phyloP scores from a whole-genome alignment of 1,140 invertebrate genomes.

The Drosophila littoralis region DNA sequence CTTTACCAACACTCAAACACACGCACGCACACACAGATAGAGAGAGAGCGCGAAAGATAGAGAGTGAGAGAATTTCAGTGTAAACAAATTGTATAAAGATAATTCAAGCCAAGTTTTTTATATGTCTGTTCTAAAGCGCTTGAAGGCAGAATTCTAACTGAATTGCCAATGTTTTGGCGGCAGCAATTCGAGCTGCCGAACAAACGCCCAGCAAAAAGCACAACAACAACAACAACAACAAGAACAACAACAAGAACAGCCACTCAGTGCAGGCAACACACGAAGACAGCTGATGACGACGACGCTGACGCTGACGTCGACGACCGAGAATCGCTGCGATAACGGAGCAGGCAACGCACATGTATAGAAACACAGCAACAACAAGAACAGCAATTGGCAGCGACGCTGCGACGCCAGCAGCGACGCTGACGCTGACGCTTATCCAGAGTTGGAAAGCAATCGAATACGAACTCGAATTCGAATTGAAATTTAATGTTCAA shows the following conservation, averaged over 20 bases:
- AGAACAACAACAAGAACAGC: not conserved
- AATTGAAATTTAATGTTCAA: not conserved
- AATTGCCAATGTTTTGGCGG: conserved; percentile 70
- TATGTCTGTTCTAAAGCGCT: conserved; percentile 69
- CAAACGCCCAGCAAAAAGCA: conserved; percentile 19
- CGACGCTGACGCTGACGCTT: not conserved
- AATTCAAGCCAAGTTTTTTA: conserved; percentile 3
- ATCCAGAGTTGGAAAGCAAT: conserved; percentile 11
- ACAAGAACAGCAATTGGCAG: not conserved
- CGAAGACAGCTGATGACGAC: conserved; percentile 25
- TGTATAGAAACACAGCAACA: conserved; percentile 9
- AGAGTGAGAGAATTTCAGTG: too few relatives aligned
- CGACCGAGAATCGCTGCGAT: conserved; percentile 21
- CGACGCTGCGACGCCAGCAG: not conserved
- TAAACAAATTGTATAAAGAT: conserved; percentile 5
- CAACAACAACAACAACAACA: conserved; percentile 9
- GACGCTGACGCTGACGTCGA: not conserved
- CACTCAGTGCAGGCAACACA: conserved; percentile 7
- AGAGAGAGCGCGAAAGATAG: too few relatives aligned
- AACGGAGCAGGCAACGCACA: conserved; percentile 11
- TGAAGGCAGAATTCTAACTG: conserved; percentile 80
- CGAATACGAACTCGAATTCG: conserved; percentile 12
- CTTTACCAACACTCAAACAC: conserved; percentile 1
- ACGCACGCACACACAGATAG: not conserved
- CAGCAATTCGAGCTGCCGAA: conserved; percentile 32